Conservation (phyloP, 2,888 invertebrate genomes). For the Callimorpha dominula region DNA sequence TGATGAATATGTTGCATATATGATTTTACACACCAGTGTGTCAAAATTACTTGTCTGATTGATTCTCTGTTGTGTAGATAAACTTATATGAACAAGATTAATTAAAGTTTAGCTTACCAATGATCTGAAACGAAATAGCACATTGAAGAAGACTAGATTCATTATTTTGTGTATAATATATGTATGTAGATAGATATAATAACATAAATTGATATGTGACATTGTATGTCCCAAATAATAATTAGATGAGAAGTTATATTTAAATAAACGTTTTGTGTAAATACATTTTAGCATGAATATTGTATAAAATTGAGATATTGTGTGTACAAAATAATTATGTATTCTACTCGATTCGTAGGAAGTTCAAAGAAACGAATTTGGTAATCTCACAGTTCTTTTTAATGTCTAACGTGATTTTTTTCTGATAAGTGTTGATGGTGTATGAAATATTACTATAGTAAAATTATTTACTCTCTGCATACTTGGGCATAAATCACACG, state of each 20-base stretch:
- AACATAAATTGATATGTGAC: slow-evolving; percentile 42
- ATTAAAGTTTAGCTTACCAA: slow-evolving; percentile 36
- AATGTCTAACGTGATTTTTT: too few relatives aligned
- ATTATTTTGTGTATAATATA: slow-evolving; percentile 74
- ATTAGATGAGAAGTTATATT: slow-evolving; percentile 49
- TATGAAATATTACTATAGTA: too few relatives aligned
- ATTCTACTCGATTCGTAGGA: slow-evolving; percentile 33
- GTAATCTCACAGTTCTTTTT: slow-evolving; percentile 40
- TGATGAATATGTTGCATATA: slow-evolving; percentile 18
- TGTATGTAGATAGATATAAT: slow-evolving; percentile 53
- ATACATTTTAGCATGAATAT: slow-evolving; percentile 36
- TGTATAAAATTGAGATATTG: slow-evolving; percentile 35
- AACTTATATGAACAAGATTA: slow-evolving; percentile 18
- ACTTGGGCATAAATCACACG: too few relatives aligned
- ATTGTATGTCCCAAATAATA: slow-evolving; percentile 42
- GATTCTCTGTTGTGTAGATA: slow-evolving; percentile 31
- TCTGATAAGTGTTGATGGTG: background rate
- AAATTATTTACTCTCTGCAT: too few relatives aligned
- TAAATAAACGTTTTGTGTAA: slow-evolving; percentile 56
- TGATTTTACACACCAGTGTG: slow-evolving; percentile 25
- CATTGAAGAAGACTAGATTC: slow-evolving; percentile 56
- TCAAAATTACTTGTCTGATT: slow-evolving; percentile 23
- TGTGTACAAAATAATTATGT: slow-evolving; percentile 47
- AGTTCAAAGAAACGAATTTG: slow-evolving; percentile 24
- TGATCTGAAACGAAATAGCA: slow-evolving; percentile 46